Evolutionary conservation across 2,888 invertebrate species (phyloP).

Genomic region (Linnaemya tessellans): DNA sequence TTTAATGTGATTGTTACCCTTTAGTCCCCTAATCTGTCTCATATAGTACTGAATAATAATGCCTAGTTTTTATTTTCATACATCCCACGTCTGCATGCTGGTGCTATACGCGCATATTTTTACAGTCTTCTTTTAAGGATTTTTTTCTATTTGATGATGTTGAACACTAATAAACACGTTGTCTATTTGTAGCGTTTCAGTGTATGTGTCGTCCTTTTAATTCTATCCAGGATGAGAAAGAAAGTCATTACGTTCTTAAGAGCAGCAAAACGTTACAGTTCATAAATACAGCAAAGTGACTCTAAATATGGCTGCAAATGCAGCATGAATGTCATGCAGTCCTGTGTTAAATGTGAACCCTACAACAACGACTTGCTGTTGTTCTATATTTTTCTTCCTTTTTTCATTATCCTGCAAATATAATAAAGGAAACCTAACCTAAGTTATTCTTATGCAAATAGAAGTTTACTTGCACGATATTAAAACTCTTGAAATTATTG

Average conservation of each 20-base stretch:
- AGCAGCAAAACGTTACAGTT: slow-evolving; percentile 57
- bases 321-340: slow-evolving; percentile 60
- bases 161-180: slow-evolving; percentile 41
- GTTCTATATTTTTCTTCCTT: neutral
- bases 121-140: neutral
- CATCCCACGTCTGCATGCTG: slow-evolving; percentile 4
- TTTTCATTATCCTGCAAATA: neutral
- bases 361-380: slow-evolving; percentile 31
- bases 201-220: slow-evolving; percentile 1
- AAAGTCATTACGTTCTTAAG: slow-evolving; percentile 63
- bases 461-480: neutral
- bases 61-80: slow-evolving; percentile 5
- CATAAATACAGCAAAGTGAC: slow-evolving; percentile 61
- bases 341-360: slow-evolving; percentile 61
- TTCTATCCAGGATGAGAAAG: slow-evolving; percentile 25
- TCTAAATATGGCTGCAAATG: slow-evolving; percentile 63
- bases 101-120: neutral
- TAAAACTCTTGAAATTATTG: neutral
- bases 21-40: neutral
- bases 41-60: slow-evolving; percentile 26
- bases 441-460: neutral
- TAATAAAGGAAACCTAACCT: slow-evolving; percentile 12
- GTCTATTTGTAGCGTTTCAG: slow-evolving; percentile 2
- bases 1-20: neutral
- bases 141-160: slow-evolving; percentile 3